Evolutionary conservation across 2,888 invertebrate genomes (phyloP).

Genomic region (Ectemnius continuus): DNA sequence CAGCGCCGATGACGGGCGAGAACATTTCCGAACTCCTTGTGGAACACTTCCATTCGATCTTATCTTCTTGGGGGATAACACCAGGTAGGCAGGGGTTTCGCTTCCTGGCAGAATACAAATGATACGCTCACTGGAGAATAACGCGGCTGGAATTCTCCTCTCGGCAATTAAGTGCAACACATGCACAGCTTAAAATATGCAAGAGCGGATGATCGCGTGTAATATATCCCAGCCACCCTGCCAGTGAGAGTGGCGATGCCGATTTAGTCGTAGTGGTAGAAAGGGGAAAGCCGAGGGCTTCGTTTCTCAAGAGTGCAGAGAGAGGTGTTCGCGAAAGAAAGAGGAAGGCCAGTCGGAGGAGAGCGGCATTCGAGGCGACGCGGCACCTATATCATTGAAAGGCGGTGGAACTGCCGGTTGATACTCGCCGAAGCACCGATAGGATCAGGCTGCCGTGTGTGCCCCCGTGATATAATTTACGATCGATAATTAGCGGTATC

Average conservation of each 20-base stretch:
- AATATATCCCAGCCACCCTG: slow-evolving; percentile 74
- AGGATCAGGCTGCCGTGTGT: slow-evolving; percentile 71
- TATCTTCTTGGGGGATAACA: slow-evolving; percentile 35
- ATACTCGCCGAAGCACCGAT: slow-evolving; percentile 61
- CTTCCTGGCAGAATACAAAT: slow-evolving; percentile 49
- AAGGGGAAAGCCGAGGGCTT: slow-evolving; percentile 6
- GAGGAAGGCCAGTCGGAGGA: slow-evolving; percentile 29
- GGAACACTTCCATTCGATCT: too few relatives aligned
- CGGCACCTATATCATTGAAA: slow-evolving; percentile 63
- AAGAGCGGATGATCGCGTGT: slow-evolving; percentile 63
- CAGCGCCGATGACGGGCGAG: slow-evolving; percentile 36
- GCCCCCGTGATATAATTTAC: slow-evolving; percentile 74
- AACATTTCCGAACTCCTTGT: slow-evolving; percentile 30
- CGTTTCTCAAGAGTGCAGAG: slow-evolving; percentile 1
- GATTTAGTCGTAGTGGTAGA: slow-evolving; percentile 19
- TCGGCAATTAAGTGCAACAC: slow-evolving; percentile 66
- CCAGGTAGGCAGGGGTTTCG: slow-evolving; percentile 18
- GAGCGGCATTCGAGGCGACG: slow-evolving; percentile 36
- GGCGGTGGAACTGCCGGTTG: slow-evolving; percentile 55
- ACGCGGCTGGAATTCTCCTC: slow-evolving; percentile 31
- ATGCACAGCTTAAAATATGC: slow-evolving; percentile 70
- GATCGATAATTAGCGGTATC: slow-evolving; percentile 79
- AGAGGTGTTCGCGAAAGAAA: background rate
- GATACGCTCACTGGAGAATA: slow-evolving; percentile 51
- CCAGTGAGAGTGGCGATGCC: slow-evolving; percentile 21